These are phyloP conservation scores for Notolabrus celidotus DNA, from an alignment of 2,797 vertebrate species.

Conservation along the genomic window DNA sequence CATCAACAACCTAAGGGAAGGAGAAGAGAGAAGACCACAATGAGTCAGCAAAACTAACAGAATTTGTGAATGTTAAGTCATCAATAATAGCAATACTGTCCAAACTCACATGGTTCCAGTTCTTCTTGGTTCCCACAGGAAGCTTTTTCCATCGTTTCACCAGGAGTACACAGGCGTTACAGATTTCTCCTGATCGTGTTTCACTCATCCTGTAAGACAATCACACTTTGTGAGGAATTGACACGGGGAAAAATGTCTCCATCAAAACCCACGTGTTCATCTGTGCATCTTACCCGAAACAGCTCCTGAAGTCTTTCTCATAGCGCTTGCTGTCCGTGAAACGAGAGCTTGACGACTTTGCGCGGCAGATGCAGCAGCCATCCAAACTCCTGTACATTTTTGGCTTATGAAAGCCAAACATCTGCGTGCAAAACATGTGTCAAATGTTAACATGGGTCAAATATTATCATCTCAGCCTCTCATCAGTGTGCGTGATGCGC, in stretches of 20 bases:
- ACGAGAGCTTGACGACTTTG: conserved; percentile 98
- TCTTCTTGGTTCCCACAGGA: conserved; percentile 97
- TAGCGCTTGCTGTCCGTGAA: conserved; percentile 99
- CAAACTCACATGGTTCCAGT: conserved; percentile 93
- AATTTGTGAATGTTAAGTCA: neutral
- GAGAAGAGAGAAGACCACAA: neutral
- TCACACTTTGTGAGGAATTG: conserved; percentile 9
- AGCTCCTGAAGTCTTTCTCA: conserved; percentile 91
- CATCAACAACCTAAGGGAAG: conserved; percentile 92
- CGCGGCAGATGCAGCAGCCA: conserved; percentile 99
- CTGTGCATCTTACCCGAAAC: conserved; percentile 84
- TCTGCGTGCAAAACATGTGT: conserved; percentile 77
- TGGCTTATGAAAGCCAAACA: conserved; percentile 99
- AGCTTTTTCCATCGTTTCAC: conserved; percentile 99
- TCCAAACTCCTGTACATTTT: conserved; percentile 99
- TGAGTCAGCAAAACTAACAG: neutral
- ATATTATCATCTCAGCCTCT: too few relatives aligned
- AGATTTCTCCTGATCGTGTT: conserved; percentile 96
- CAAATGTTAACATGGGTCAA: conserved; percentile 14
- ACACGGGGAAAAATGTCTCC: neutral
- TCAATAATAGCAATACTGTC: neutral
- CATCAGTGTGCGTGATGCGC: neutral
- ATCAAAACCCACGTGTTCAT: conserved; percentile 20
- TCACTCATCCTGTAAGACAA: conserved; percentile 90
- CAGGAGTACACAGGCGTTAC: conserved; percentile 97